Base-by-base conservation (phyloP, 2,113 vertebrate genomes). In the Tachysurus vachellii region DNA sequence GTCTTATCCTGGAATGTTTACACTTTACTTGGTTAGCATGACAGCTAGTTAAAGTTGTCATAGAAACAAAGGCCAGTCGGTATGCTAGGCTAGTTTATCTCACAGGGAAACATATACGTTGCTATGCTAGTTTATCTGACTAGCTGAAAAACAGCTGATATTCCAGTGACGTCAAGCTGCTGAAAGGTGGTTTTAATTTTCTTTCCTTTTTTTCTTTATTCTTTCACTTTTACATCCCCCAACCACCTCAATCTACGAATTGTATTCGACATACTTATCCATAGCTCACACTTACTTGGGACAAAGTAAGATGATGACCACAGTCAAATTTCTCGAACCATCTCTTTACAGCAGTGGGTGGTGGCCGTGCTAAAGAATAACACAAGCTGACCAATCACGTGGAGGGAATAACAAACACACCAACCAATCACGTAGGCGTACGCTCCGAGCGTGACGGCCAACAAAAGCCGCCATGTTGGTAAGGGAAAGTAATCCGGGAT, bases 81-180 rank as follows among this genome's bases (percentile, higher is more conserved):
- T 64, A 42, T 8, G 36, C 28, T 71, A 42, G 16, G 31, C 16
- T 71, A n/a, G 23, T 75, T 75, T 47, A 21, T 2, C 19, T 10
- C 5, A 26, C 42, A 50, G 56, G 10, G 31, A 47, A 2, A 23
- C 12, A 47, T 13, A 11, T 13, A 17, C 42, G 17, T 47, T 12
- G 31, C 8, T 73, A 56, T 28, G 68, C 31, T 73, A 44, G 21
- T 62, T 66, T 28, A 54, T 23, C 79, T 26, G 79, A 81, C 56
- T 61, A 81, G 54, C 77, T 80, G 28, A 36, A 17, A 23, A 85
- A 59, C 84, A 84, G 31, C 42, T 77, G 84, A 64, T 50, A 36
- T 50, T 31, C 28, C 56, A 28, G 56, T 50, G 53, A 47, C 83
- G 83, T 77, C 42, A 64, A 3, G 23, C 8, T 6, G 16, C 83